phyloP scores from a whole-genome alignment of 2,888 invertebrate genomes.

The Leucoptera coffeella region DNA sequence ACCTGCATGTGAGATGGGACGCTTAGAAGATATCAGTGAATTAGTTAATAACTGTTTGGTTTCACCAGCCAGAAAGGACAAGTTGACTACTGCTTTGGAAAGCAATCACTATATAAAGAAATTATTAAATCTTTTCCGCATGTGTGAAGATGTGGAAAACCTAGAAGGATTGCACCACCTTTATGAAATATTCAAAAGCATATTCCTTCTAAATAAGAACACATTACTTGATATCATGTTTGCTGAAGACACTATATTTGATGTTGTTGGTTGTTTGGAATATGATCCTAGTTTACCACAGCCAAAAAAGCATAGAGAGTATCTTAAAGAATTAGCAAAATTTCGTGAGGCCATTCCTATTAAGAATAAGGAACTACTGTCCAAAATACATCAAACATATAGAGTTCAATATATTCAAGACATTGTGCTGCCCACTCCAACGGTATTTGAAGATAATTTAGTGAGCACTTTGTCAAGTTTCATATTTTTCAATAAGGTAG shows the following conservation, averaged over 20 bases:
- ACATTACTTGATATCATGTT: conserved; percentile 97
- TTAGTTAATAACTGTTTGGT: conserved; percentile 82
- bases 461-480: conserved; percentile 96
- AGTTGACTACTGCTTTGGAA: conserved; percentile 88
- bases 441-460: conserved; percentile 99
- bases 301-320: conserved; percentile 92
- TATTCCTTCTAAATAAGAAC: conserved; percentile 97
- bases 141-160: conserved; percentile 96
- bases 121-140: conserved; percentile 89
- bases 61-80: conserved; percentile 88
- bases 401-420: conserved; percentile 99
- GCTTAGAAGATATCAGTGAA: conserved; percentile 93
- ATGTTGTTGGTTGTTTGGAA: conserved; percentile 96
- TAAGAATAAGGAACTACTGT: conserved; percentile 86
- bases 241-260: conserved; percentile 92
- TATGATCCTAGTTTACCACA: conserved; percentile 87
- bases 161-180: conserved; percentile 90
- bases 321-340: conserved; percentile 85
- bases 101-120: conserved; percentile 94
- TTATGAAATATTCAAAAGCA: conserved; percentile 97
- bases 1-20: conserved; percentile 89
- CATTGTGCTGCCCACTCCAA: conserved; percentile 96
- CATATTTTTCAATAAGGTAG: conserved; percentile 99
- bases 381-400: conserved; percentile 99
- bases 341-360: conserved; percentile 94